These are phyloP conservation scores for Diplodus sargus DNA, from an alignment of 2,797 vertebrate species.

Conservation along the genomic window DNA sequence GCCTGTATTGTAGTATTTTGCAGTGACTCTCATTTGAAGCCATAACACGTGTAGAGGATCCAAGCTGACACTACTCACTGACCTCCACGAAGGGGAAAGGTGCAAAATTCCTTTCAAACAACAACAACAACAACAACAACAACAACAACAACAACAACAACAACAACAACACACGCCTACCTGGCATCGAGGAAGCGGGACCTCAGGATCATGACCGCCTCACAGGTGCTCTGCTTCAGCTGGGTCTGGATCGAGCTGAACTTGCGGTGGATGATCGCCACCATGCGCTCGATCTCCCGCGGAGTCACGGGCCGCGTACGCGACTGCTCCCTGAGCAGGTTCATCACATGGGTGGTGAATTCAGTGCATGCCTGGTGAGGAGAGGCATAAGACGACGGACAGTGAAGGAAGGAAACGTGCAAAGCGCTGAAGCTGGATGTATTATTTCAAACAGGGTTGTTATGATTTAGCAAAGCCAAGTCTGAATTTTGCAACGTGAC, in stretches of 20 bases:
- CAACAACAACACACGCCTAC: conserved; percentile 65
- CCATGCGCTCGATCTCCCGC: conserved; percentile 95
- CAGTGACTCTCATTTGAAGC: not conserved
- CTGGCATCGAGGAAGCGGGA: conserved; percentile 94
- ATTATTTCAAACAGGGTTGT: not conserved
- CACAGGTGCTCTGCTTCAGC: conserved; percentile 95
- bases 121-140: not conserved
- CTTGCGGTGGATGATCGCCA: conserved; percentile 94
- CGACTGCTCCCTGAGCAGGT: conserved; percentile 93
- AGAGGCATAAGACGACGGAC: not conserved
- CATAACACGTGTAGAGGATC: not conserved
- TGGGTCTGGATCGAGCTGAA: conserved; percentile 97
- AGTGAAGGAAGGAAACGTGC: conserved; percentile 21
- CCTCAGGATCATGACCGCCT: conserved; percentile 95
- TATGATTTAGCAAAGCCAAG: not conserved
- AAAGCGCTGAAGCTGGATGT: not conserved
- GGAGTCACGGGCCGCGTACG: conserved; percentile 92
- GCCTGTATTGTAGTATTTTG: not conserved
- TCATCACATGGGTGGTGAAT: conserved; percentile 96
- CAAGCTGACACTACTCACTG: not conserved
- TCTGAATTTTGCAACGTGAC: not conserved
- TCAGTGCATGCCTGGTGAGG: conserved; percentile 90
- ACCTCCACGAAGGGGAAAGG: not conserved
- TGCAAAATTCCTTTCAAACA: not conserved
- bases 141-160: not conserved